These are phyloP conservation scores for Tribolium castaneum DNA, from an alignment of 1,140 invertebrate species.

Conservation along the genomic window DNA sequence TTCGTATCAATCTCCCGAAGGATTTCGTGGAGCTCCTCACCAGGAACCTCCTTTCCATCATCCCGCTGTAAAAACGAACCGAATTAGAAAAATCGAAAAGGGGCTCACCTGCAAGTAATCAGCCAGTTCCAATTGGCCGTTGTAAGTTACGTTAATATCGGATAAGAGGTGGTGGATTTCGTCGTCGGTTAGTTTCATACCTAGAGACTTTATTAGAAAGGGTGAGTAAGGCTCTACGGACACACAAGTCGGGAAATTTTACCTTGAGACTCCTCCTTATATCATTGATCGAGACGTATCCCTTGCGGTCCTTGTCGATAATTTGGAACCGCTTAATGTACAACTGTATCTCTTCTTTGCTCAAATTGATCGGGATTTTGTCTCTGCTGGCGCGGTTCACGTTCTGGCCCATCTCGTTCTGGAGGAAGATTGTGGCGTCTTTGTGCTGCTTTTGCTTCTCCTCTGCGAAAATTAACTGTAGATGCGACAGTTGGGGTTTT, in stretches of 20 bases:
- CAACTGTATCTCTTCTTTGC: conserved; percentile 92
- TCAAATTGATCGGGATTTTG: conserved; percentile 93
- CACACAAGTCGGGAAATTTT: conserved; percentile 48
- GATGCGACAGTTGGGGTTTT: no score
- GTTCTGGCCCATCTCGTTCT: conserved; percentile 96
- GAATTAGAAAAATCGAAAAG: conserved; percentile 27
- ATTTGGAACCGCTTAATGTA: conserved; percentile 96
- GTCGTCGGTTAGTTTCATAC: conserved; percentile 71
- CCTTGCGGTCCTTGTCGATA: conserved; percentile 96
- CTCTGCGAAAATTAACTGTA: conserved; percentile 35
- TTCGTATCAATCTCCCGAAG: conserved; percentile 98
- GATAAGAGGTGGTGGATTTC: conserved; percentile 75
- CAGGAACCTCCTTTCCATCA: conserved; percentile 90
- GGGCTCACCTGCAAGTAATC: conserved; percentile 79
- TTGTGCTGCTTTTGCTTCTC: conserved; percentile 78
- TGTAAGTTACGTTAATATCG: conserved; percentile 75
- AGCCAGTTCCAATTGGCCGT: conserved; percentile 77
- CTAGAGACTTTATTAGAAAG: conserved; percentile 67
- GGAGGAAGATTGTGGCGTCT: conserved; percentile 84
- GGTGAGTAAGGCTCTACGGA: neutral
- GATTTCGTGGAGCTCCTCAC: conserved; percentile 97
- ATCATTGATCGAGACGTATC: conserved; percentile 98
- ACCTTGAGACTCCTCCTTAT: conserved; percentile 95
- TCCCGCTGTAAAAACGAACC: conserved; percentile 76
- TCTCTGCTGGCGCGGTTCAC: conserved; percentile 90